A percentile compares a stretch with the other conserved stretches of the same genome.
phyloP scores from a whole-genome alignment of 2,797 vertebrate species.

The Saguinus oedipus region DNA sequence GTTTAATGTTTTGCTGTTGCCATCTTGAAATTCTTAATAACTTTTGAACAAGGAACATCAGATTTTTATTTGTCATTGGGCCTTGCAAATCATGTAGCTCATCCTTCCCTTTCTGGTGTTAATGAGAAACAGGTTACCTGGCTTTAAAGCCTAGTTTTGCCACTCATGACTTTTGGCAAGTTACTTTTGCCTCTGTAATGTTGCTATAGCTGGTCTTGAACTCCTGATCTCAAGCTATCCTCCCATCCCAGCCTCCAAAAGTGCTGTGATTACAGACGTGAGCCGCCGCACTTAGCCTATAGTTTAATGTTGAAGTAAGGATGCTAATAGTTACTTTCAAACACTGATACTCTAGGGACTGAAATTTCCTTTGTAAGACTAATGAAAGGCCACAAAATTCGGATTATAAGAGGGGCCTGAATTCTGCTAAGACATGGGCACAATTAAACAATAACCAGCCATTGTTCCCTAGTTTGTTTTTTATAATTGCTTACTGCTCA shows the following conservation, averaged over 20 bases:
- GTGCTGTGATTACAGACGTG: not conserved
- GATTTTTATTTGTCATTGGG: not conserved
- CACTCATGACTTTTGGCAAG: not conserved
- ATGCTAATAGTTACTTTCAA: not conserved
- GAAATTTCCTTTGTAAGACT: not conserved
- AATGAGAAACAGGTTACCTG: not conserved
- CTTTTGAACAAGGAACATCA: not conserved
- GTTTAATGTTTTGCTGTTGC: not conserved
- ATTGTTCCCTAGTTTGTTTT: not conserved
- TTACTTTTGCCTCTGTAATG: not conserved
- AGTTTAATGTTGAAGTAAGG: not conserved
- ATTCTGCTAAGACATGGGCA: not conserved
- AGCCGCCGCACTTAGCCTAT: not conserved
- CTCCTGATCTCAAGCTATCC: not conserved
- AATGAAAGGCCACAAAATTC: not conserved
- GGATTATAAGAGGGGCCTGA: not conserved
- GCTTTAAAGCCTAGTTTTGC: not conserved
- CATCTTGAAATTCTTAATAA: not conserved
- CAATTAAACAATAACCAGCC: not conserved
- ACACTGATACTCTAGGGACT: not conserved
- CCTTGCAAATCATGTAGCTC: not conserved
- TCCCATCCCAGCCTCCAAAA: not conserved
- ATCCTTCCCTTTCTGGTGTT: not conserved
- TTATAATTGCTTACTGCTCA: not conserved
- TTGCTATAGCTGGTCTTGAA: not conserved